A percentile compares a stretch with the other conserved stretches of the same genome.
Evolutionary conservation across 2,113 vertebrate genomes (phyloP).

Genomic region (Oncorhynchus gorbuscha): DNA sequence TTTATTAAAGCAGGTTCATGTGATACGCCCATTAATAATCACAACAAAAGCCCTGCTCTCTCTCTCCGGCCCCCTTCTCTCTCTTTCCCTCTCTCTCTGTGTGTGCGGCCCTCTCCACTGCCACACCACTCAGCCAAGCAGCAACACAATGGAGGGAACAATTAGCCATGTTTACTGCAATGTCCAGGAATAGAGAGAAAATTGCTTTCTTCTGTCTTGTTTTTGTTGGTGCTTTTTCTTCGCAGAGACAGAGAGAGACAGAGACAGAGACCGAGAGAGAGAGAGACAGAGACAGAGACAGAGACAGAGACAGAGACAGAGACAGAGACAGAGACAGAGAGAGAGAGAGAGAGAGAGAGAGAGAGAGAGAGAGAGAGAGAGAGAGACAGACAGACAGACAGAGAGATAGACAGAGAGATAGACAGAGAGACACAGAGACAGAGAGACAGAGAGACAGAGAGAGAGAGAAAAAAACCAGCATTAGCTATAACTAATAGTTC

Average conservation of each 20-base stretch:
- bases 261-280: too few species aligned
- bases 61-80: background rate
- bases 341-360: background rate
- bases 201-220: slow-evolving; percentile 65
- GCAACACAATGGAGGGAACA: slow-evolving; percentile 51
- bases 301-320: background rate
- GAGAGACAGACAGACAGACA: too few species aligned
- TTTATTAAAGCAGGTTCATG: slow-evolving; percentile 68
- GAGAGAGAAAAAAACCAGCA: background rate
- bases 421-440: slow-evolving; percentile 35
- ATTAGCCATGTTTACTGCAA: slow-evolving; percentile 53
- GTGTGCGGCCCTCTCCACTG: background rate
- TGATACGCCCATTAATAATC: slow-evolving; percentile 69
- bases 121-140: slow-evolving; percentile 10
- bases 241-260: background rate
- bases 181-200: slow-evolving; percentile 56
- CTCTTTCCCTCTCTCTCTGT: slow-evolving; percentile 11
- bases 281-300: background rate
- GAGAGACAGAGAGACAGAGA: slow-evolving; percentile 28
- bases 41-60: slow-evolving; percentile 57
- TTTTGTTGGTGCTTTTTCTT: slow-evolving; percentile 37
- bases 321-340: background rate
- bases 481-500: too few species aligned
- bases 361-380: too few species aligned
- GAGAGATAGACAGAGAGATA: slow-evolving; percentile 19